phyloP scores from a whole-genome alignment of 64 coral and sea anemone species.

The Catalaphyllia jardinei region DNA sequence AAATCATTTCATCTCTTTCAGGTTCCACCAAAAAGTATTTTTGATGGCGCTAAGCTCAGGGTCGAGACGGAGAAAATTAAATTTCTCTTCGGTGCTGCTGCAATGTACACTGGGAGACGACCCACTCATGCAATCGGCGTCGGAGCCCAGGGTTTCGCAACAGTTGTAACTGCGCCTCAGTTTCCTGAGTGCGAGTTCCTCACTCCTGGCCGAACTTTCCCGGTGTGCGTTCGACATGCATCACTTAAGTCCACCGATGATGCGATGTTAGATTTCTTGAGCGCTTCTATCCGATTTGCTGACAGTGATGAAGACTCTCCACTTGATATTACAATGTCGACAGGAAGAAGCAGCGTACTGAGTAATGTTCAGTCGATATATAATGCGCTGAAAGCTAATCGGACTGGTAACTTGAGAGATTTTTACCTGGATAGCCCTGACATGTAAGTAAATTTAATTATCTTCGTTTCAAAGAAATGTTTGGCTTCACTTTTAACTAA shows the following conservation, averaged over 20 bases:
- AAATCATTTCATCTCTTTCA: not conserved
- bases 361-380: conserved; percentile 54
- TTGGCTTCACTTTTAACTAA: no score
- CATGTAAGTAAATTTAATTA: conserved; percentile 11
- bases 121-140: conserved; percentile 54
- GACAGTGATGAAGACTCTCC: conserved; percentile 70
- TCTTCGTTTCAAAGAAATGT: no score
- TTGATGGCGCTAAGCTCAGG: conserved; percentile 20
- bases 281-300: conserved; percentile 74
- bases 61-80: conserved; percentile 52
- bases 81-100: conserved; percentile 43
- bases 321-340: conserved; percentile 75
- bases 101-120: conserved; percentile 49
- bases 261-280: conserved; percentile 51
- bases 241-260: conserved; percentile 42
- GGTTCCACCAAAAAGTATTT: conserved; percentile 31
- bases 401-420: not conserved
- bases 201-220: conserved; percentile 59
- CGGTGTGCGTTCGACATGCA: conserved; percentile 80
- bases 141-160: conserved; percentile 61
- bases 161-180: conserved; percentile 49
- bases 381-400: conserved; percentile 33
- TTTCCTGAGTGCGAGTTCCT: conserved; percentile 86
- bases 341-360: conserved; percentile 49
- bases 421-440: conserved; percentile 2